Evolutionary conservation across 2,888 invertebrate genomes (phyloP).

Genomic region (Catocala nupta): DNA sequence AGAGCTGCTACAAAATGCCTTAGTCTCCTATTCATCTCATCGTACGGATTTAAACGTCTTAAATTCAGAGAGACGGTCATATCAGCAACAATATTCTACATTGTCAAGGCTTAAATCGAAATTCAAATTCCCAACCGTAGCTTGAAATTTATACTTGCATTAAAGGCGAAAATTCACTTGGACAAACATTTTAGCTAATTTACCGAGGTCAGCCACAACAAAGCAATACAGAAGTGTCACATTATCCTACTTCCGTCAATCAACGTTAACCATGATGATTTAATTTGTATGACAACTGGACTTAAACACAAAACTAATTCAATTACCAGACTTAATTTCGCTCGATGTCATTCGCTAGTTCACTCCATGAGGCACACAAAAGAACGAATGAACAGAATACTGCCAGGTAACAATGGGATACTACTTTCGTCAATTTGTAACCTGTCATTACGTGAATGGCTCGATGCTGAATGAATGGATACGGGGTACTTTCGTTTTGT

Average conservation of each 20-base stretch:
- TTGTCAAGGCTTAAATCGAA: too few species aligned
- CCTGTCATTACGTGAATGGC: constrained; percentile 71
- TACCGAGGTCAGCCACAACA: neutral
- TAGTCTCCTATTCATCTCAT: too few species aligned
- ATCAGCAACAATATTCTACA: too few species aligned
- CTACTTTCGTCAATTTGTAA: constrained; percentile 76
- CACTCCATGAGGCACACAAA: constrained; percentile 42
- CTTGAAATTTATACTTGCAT: too few species aligned
- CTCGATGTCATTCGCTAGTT: constrained; percentile 23
- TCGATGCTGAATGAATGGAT: constrained; percentile 76
- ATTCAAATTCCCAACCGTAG: too few species aligned
- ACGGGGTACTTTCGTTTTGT: constrained; percentile 66
- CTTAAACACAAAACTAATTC: constrained; percentile 37
- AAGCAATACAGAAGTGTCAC: neutral
- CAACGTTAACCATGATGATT: neutral
- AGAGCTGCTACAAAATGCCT: too few species aligned
- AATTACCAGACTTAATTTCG: constrained; percentile 34
- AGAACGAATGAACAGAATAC: constrained; percentile 34
- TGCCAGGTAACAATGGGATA: constrained; percentile 63
- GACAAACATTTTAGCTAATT: too few species aligned
- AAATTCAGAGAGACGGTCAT: too few species aligned
- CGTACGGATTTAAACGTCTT: too few species aligned
- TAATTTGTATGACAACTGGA: constrained; percentile 7
- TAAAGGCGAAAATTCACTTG: too few species aligned
- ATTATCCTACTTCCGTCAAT: neutral